Conservation (phyloP, 2,888 invertebrate genomes). For the Melanostoma mellinum region DNA sequence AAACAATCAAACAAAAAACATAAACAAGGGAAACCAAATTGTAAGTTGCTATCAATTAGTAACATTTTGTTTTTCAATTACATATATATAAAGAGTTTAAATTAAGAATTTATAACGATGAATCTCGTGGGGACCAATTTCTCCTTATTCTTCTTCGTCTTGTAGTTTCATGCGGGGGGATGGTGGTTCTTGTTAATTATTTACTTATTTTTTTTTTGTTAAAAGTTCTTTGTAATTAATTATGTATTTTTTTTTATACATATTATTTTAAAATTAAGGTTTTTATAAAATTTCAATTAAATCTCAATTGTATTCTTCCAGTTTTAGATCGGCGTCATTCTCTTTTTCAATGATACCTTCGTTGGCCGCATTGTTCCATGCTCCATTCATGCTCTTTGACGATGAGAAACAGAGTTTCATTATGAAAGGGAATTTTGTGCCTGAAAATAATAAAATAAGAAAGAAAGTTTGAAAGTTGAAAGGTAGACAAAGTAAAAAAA, state of each 20-base stretch:
- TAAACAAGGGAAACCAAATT: slow-evolving; percentile 67
- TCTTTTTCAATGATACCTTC: slow-evolving; percentile 82
- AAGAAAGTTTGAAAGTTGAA: neutral
- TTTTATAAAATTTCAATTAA: slow-evolving; percentile 80
- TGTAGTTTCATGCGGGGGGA: slow-evolving; percentile 70
- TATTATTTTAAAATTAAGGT: slow-evolving; percentile 41
- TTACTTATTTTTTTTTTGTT: slow-evolving; percentile 47
- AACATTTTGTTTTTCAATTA: slow-evolving; percentile 35
- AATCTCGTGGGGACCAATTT: slow-evolving; percentile 18
- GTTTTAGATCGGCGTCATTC: slow-evolving; percentile 79
- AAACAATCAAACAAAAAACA: slow-evolving; percentile 52
- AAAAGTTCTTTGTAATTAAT: slow-evolving; percentile 51
- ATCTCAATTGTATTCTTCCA: slow-evolving; percentile 81
- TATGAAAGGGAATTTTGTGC: slow-evolving; percentile 98
- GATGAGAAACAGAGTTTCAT: slow-evolving; percentile 99
- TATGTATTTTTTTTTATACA: slow-evolving; percentile 16
- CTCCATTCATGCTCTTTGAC: slow-evolving; percentile 85
- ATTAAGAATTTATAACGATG: slow-evolving; percentile 59
- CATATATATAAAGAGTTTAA: slow-evolving; percentile 40
- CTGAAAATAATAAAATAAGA: slow-evolving; percentile 83
- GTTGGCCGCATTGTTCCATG: slow-evolving; percentile 83
- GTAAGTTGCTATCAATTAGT: slow-evolving; percentile 60
- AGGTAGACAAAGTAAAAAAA: neutral
- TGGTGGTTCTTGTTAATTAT: slow-evolving; percentile 50
- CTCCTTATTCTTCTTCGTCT: slow-evolving; percentile 29